Evolutionary conservation across 1,140 invertebrate species (phyloP).

Genomic region (Globodera rostochiensis): DNA sequence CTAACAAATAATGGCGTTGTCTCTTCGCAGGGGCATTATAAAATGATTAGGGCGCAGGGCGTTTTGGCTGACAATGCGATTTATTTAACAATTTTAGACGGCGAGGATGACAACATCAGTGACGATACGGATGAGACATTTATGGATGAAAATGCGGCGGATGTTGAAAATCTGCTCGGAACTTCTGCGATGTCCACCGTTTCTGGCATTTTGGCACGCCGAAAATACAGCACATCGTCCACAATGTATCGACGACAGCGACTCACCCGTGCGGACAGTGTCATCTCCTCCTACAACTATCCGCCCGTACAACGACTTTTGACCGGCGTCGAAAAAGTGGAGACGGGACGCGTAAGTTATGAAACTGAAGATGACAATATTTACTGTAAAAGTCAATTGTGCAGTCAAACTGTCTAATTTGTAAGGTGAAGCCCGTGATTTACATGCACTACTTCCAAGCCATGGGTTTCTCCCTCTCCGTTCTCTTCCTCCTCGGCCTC

Average conservation of each 20-base stretch:
- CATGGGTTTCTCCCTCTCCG: constrained; percentile 57
- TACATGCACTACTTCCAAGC: constrained; percentile 58
- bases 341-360: constrained; percentile 57
- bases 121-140: constrained; percentile 45
- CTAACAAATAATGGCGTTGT: too few species aligned
- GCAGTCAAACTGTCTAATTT: background rate
- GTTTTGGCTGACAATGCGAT: constrained; percentile 4
- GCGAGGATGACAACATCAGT: constrained; percentile 27
- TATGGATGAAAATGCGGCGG: constrained; percentile 40
- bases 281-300: constrained; percentile 29
- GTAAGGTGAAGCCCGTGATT: constrained; percentile 55
- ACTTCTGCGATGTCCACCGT: constrained; percentile 61
- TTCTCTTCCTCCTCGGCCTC: constrained; percentile 57
- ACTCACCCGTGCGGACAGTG: constrained; percentile 39
- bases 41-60: background rate
- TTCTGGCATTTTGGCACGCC: constrained; percentile 54
- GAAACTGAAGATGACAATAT: background rate
- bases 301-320: constrained; percentile 19
- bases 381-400: background rate
- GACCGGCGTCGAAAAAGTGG: constrained; percentile 55
- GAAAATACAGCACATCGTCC: constrained; percentile 36
- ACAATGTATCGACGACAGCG: constrained; percentile 31
- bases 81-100: background rate
- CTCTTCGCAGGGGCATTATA: too few species aligned
- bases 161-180: constrained; percentile 53